Conservation (phyloP, 1,140 invertebrate genomes). For the Listronotus oregonensis region DNA sequence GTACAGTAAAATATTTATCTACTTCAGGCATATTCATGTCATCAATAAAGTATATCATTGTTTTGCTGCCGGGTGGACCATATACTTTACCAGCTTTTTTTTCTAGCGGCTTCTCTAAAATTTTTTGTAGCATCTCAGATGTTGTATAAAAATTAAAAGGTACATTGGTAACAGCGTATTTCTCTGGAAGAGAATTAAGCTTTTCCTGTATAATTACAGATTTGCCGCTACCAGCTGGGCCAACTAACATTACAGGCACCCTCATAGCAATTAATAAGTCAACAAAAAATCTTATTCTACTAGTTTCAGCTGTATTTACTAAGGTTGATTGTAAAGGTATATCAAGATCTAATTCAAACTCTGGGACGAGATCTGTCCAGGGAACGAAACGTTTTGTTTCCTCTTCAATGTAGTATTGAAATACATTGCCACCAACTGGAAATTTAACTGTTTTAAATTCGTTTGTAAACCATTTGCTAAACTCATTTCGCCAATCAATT, state of each 20-base stretch:
- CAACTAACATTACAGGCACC: slow-evolving; percentile 90
- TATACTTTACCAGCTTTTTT: slow-evolving; percentile 94
- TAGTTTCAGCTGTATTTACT: slow-evolving; percentile 89
- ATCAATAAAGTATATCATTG: slow-evolving; percentile 93
- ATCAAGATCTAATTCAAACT: slow-evolving; percentile 84
- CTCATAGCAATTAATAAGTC: slow-evolving; percentile 81
- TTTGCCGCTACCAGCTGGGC: slow-evolving; percentile 85
- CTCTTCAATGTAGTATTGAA: slow-evolving; percentile 87
- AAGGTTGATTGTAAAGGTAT: slow-evolving; percentile 76
- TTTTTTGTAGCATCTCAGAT: slow-evolving; percentile 90
- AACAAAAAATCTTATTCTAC: slow-evolving; percentile 86
- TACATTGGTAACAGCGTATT: slow-evolving; percentile 83
- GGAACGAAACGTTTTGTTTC: slow-evolving; percentile 84
- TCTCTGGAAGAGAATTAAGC: slow-evolving; percentile 74
- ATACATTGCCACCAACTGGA: slow-evolving; percentile 82
- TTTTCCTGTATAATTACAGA: slow-evolving; percentile 86
- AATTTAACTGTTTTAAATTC: slow-evolving; percentile 93
- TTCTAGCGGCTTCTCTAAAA: slow-evolving; percentile 90
- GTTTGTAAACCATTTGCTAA: slow-evolving; percentile 89
- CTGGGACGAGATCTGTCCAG: slow-evolving; percentile 79
- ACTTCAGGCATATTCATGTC: slow-evolving; percentile 98
- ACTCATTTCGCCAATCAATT: slow-evolving; percentile 89
- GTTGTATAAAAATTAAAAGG: slow-evolving; percentile 97
- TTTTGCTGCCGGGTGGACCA: slow-evolving; percentile 88
- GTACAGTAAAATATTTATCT: slow-evolving; percentile 92